Evolutionary conservation across 2,113 vertebrate genomes (phyloP).

Genomic region (Notarius quadriscutis): DNA sequence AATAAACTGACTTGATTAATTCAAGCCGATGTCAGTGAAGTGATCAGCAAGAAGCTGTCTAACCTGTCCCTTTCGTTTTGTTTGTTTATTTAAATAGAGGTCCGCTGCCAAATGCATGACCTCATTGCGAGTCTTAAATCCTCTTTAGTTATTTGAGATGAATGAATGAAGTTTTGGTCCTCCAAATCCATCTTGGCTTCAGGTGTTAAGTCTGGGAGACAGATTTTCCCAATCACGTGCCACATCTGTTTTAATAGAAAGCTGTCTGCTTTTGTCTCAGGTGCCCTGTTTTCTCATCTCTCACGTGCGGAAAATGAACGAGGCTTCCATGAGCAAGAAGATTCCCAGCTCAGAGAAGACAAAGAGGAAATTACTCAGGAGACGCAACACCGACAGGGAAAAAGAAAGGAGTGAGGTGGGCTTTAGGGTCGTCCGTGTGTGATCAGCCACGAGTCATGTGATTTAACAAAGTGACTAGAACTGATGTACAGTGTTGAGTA

Average conservation of each 20-base stretch:
- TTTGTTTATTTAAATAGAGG: neutral
- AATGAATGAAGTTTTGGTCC: neutral
- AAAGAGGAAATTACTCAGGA: conserved; percentile 79
- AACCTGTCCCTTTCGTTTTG: neutral
- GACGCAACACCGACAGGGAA: conserved; percentile 79
- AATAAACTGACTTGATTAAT: neutral
- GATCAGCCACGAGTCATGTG: neutral
- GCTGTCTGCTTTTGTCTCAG: conserved; percentile 63
- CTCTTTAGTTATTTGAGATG: neutral
- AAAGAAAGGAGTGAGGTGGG: conserved; percentile 80
- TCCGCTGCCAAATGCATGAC: neutral
- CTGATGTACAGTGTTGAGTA: neutral
- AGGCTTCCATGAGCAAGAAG: conserved; percentile 78
- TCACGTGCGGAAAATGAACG: conserved; percentile 92
- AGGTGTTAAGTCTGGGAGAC: neutral
- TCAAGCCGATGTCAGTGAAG: neutral
- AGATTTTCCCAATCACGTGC: conserved; percentile 17
- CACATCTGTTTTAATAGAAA: neutral
- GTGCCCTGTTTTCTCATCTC: conserved; percentile 88
- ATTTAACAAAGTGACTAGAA: neutral
- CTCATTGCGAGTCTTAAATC: neutral
- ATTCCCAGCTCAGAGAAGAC: conserved; percentile 76
- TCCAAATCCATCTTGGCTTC: neutral
- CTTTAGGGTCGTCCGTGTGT: neutral
- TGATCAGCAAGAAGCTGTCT: neutral